Evolutionary conservation across 2,113 vertebrate species (phyloP), one percentile per base, ranked within the genome.

Genomic region (Brachyhypopomus gauderio): DNA sequence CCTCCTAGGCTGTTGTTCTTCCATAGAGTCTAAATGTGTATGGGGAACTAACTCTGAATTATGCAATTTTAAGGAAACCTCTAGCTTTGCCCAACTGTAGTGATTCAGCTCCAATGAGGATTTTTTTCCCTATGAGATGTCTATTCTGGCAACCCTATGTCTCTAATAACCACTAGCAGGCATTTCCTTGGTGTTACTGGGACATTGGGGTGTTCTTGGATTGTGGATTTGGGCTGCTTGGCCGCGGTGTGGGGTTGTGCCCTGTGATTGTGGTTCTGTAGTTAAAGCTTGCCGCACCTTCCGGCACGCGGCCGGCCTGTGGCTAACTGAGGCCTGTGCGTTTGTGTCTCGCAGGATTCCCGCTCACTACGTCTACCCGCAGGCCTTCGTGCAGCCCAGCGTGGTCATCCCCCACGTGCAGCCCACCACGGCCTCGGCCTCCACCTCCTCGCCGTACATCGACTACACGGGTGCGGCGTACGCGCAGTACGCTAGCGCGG

Each of bases 141-240:
- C 91, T 97, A 96, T 98, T 96, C 94, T 97, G 96, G 96, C 96
- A 98, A 96, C 96, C 96, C 95, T 97, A 96, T 95, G 89, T 91
- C 92, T 92, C 94, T 95, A 95, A 95, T 95, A 94, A 94, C 93
- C 91, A 95, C 93, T 96, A 95, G 94, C 95, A 95, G 92, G 92
- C 92, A 91, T 94, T 92, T 94, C 93, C 93, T 83, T 92, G 88
- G 82, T 91, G 85, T 90, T 88, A 70, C 76, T 89, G 87, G 45
- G 63, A 58, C 27, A 81, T 60, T 76, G 63, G 63, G 89, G 84
- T 91, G 85, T 90, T 88, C 72, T 82, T 88, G 86, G 55, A 90
- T 88, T 89, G 89, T 88, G 86, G 87, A 85, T 82, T 86, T 90
- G 85, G 83, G 88, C 85, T 36, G 89, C 87, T 91, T 91, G 86